Conservation (phyloP, 1,140 invertebrate species). For the Drosophila bocqueti region DNA sequence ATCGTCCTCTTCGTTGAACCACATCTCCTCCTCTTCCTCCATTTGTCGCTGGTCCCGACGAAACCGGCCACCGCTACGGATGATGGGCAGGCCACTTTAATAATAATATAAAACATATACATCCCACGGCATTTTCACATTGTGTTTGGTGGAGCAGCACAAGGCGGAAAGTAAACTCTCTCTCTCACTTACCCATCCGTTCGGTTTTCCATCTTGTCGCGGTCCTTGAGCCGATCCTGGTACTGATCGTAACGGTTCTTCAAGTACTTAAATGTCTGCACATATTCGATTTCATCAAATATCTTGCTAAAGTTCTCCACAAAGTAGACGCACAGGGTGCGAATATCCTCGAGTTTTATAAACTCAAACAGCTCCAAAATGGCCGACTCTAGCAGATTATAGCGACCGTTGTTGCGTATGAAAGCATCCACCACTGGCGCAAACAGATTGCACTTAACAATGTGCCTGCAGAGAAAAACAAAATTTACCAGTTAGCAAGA, state of each 20-base stretch:
- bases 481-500: neutral
- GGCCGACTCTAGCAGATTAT: slow-evolving; percentile 99
- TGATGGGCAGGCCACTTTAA: slow-evolving; percentile 88
- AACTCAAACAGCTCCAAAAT: slow-evolving; percentile 99
- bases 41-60: slow-evolving; percentile 95
- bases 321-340: slow-evolving; percentile 96
- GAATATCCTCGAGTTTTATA: slow-evolving; percentile 98
- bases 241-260: slow-evolving; percentile 97
- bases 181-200: slow-evolving; percentile 88
- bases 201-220: slow-evolving; percentile 88
- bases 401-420: slow-evolving; percentile 97
- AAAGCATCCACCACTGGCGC: slow-evolving; percentile 98
- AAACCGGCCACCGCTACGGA: slow-evolving; percentile 93
- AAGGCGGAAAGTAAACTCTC: neutral
- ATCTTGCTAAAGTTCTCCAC: slow-evolving; percentile 98
- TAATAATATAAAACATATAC: slow-evolving; percentile 67
- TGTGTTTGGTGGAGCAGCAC: slow-evolving; percentile 10
- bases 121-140: slow-evolving; percentile 34
- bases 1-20: slow-evolving; percentile 99
- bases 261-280: slow-evolving; percentile 97
- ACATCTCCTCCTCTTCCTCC: slow-evolving; percentile 99
- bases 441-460: slow-evolving; percentile 98
- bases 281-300: slow-evolving; percentile 97
- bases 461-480: slow-evolving; percentile 88
- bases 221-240: slow-evolving; percentile 95